Percentiles rank a stretch among this genome's conserved stretches.
phyloP scores from a whole-genome alignment of 2,113 vertebrate species.

The Mormyrus lacerda region DNA sequence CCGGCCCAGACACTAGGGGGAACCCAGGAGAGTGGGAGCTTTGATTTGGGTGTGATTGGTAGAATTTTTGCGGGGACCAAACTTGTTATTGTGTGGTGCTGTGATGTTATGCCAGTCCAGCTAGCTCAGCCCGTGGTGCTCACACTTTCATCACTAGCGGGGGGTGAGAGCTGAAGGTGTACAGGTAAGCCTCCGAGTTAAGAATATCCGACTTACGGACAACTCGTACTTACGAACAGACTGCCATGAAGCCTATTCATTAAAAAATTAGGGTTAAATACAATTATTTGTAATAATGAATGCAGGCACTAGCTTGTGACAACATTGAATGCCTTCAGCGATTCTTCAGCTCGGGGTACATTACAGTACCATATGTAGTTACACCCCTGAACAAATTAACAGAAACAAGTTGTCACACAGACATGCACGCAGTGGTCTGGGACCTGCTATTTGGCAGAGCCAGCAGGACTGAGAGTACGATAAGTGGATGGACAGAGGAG shows the following conservation, averaged over 20 bases:
- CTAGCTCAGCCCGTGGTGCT: slow-evolving; percentile 22
- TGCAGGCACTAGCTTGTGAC: background rate
- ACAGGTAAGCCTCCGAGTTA: slow-evolving; percentile 3
- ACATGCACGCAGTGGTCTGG: background rate
- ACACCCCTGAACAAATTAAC: background rate
- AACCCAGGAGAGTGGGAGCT: background rate
- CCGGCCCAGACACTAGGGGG: slow-evolving; percentile 21
- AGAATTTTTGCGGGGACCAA: background rate
- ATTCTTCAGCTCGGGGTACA: background rate
- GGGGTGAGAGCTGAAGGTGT: slow-evolving; percentile 42
- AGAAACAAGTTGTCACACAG: background rate
- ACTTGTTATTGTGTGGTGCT: background rate
- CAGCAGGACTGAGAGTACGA: background rate
- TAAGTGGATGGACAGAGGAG: too few relatives aligned
- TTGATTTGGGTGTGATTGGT: background rate
- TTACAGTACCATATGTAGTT: background rate
- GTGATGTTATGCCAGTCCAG: slow-evolving; percentile 41
- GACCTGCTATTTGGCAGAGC: background rate
- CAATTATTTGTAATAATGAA: background rate
- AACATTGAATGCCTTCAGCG: slow-evolving; percentile 15
- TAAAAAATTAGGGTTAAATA: background rate
- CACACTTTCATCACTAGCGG: slow-evolving; percentile 36
- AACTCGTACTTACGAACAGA: background rate
- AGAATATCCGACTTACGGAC: background rate
- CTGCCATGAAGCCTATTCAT: background rate